These are phyloP conservation scores for Hipparchia sbordonii DNA, from an alignment of 2,888 invertebrate genomes.

Conservation along the genomic window DNA sequence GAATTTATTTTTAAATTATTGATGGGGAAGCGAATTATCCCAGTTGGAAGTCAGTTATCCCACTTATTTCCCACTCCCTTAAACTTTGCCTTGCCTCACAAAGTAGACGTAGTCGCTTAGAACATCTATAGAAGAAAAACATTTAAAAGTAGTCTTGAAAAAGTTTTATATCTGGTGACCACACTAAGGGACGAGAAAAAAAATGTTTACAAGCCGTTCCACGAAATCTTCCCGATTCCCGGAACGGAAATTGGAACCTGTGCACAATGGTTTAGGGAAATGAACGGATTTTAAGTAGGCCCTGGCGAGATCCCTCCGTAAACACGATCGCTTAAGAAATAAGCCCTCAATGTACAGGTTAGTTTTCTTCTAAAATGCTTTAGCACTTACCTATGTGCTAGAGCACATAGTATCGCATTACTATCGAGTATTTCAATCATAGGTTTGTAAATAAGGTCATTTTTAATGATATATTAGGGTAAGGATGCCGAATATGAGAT, in stretches of 20 bases:
- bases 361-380: neutral
- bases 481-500: no score
- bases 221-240: constrained; percentile 46
- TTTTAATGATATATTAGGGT: no score
- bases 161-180: neutral
- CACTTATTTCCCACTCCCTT: no score
- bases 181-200: constrained; percentile 55
- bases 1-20: no score
- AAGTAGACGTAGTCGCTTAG: neutral
- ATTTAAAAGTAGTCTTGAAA: neutral
- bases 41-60: no score
- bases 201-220: constrained; percentile 67
- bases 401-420: neutral
- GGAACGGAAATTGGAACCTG: constrained; percentile 42
- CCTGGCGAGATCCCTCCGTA: constrained; percentile 32
- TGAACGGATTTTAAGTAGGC: constrained; percentile 40
- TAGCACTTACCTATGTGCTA: no score
- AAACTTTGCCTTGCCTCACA: no score
- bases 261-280: constrained; percentile 41
- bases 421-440: neutral
- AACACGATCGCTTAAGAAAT: constrained; percentile 22
- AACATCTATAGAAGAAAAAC: neutral
- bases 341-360: constrained; percentile 15
- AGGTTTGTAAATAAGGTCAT: no score
- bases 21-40: no score